These are phyloP conservation scores for Sinotaia quadrata DNA, from an alignment of 2,888 invertebrate genomes.

Conservation along the genomic window DNA sequence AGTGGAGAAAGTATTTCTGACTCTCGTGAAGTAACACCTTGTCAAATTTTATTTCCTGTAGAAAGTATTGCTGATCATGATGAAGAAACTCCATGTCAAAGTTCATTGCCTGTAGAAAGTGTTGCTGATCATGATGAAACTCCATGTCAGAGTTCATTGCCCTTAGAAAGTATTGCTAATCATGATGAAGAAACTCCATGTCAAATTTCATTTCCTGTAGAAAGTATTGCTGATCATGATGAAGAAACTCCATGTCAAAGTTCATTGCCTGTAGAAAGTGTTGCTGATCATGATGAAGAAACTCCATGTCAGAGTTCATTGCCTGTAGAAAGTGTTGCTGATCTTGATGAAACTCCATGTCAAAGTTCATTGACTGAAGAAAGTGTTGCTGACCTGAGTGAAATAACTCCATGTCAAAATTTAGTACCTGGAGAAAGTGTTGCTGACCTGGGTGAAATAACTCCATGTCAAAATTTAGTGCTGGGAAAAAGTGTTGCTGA, in stretches of 20 bases:
- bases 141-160: background rate
- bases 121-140: background rate
- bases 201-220: background rate
- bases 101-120: no score
- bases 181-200: background rate
- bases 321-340: background rate
- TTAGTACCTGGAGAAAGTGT: background rate
- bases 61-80: background rate
- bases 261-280: background rate
- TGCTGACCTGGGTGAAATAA: background rate
- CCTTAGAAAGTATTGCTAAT: background rate
- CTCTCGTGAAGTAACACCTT: background rate
- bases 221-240: background rate
- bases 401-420: background rate
- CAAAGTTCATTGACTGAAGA: conserved; percentile 1
- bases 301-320: no score
- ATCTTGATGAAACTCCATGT: background rate
- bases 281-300: background rate
- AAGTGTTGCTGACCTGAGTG: background rate
- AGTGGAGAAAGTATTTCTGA: background rate
- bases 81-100: no score
- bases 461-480: background rate
- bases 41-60: background rate
- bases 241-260: background rate
- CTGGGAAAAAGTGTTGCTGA: background rate